phyloP scores from a whole-genome alignment of 2,888 invertebrate species.

The Meteorus colon region DNA sequence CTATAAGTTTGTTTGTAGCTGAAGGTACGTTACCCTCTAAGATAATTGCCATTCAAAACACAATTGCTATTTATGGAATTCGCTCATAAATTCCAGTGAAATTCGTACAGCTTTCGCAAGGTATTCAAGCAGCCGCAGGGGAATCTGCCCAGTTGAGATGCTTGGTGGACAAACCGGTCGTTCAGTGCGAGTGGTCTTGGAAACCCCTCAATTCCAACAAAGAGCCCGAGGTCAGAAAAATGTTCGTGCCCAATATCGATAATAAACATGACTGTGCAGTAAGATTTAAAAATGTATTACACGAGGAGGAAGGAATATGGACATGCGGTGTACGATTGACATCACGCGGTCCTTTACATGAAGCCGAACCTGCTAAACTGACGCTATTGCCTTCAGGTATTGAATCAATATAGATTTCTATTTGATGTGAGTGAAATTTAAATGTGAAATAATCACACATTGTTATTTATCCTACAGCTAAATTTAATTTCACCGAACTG shows the following conservation, averaged over 20 bases:
- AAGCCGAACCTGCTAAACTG: slow-evolving; percentile 69
- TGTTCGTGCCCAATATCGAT: slow-evolving; percentile 67
- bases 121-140: slow-evolving; percentile 68
- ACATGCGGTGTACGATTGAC: slow-evolving; percentile 69
- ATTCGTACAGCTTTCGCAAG: slow-evolving; percentile 70
- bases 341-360: slow-evolving; percentile 64
- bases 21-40: slow-evolving; percentile 58
- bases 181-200: slow-evolving; percentile 72
- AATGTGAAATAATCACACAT: slow-evolving; percentile 9
- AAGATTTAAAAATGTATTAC: slow-evolving; percentile 67
- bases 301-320: slow-evolving; percentile 72
- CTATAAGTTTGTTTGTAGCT: slow-evolving; percentile 66
- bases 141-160: slow-evolving; percentile 69
- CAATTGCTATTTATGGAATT: slow-evolving; percentile 35
- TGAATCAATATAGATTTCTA: slow-evolving; percentile 11
- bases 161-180: slow-evolving; percentile 68
- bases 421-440: slow-evolving; percentile 21
- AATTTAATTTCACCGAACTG: slow-evolving; percentile 65
- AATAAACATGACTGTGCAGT: slow-evolving; percentile 70
- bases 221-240: slow-evolving; percentile 64
- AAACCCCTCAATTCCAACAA: slow-evolving; percentile 65
- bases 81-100: slow-evolving; percentile 61
- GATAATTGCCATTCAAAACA: slow-evolving; percentile 35
- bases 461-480: slow-evolving; percentile 56
- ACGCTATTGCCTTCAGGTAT: slow-evolving; percentile 68